phyloP scores from a whole-genome alignment of 2,888 invertebrate genomes.

The Unio pictorum region DNA sequence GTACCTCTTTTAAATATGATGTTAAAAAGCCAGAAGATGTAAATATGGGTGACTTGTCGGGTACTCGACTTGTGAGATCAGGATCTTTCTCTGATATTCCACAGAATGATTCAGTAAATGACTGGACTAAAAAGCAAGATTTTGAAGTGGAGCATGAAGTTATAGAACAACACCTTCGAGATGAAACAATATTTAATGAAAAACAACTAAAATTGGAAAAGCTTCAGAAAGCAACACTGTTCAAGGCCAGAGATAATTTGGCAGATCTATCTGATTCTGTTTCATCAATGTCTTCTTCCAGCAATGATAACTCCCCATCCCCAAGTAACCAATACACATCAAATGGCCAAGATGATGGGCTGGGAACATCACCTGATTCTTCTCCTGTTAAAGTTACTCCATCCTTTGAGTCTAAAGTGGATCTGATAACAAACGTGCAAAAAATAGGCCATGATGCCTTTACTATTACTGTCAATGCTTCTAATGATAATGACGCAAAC shows the following conservation, averaged over 20 bases:
- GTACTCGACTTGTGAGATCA: constrained; percentile 50
- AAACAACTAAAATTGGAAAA: constrained; percentile 21
- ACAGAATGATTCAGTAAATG: constrained; percentile 46
- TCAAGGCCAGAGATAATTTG: constrained; percentile 39
- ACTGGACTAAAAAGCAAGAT: constrained; percentile 47
- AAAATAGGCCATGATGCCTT: constrained; percentile 9
- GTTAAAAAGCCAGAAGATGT: constrained; percentile 21
- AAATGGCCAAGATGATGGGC: constrained; percentile 40
- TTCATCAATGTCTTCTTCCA: constrained; percentile 29
- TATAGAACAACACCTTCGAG: constrained; percentile 28
- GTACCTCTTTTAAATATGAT: constrained; percentile 44
- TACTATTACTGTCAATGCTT: constrained; percentile 11
- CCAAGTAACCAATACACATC: constrained; percentile 16
- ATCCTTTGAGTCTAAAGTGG: neutral
- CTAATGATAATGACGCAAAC: constrained; percentile 19
- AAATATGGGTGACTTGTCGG: constrained; percentile 54
- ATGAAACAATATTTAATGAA: constrained; percentile 14
- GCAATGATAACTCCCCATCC: constrained; percentile 25
- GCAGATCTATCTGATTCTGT: constrained; percentile 47
- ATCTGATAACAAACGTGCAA: neutral
- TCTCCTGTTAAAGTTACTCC: constrained; percentile 30
- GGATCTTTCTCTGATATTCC: constrained; percentile 59
- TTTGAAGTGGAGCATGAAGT: constrained; percentile 29
- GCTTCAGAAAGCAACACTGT: constrained; percentile 36
- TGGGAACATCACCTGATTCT: constrained; percentile 36